A percentile compares a stretch with the other conserved stretches of the same genome.
These are phyloP conservation scores for Melikaiella ostensackeni DNA, from an alignment of 2,888 invertebrate species.

Conservation along the genomic window DNA sequence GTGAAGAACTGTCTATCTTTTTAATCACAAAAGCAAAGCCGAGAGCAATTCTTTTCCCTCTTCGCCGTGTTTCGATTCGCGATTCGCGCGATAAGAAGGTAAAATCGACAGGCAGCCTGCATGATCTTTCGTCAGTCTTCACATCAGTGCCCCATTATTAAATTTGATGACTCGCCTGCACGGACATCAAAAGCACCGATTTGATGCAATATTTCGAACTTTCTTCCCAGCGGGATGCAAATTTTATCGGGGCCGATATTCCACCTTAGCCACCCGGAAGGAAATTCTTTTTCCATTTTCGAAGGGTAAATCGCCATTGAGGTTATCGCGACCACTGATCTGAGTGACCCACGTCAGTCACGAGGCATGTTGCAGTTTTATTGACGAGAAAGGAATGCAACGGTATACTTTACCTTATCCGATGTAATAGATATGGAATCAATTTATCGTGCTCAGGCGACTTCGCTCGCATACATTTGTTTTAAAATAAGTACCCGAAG, in stretches of 20 bases:
- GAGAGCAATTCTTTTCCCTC: background rate
- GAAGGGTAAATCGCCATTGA: conserved; percentile 14
- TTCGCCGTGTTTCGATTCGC: conserved; percentile 44
- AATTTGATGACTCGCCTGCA: conserved; percentile 58
- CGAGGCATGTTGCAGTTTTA: conserved; percentile 35
- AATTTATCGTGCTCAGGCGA: conserved; percentile 34
- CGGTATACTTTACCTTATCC: conserved; percentile 39
- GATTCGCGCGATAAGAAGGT: conserved; percentile 44
- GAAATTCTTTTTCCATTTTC: conserved; percentile 31
- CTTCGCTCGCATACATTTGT: conserved; percentile 6
- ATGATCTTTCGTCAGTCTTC: conserved; percentile 45
- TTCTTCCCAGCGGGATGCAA: conserved; percentile 58
- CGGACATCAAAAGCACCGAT: conserved; percentile 31
- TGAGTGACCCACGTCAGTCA: conserved; percentile 38
- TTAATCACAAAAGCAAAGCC: background rate
- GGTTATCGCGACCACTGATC: conserved; percentile 35
- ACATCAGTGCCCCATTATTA: conserved; percentile 48
- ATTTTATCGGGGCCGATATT: conserved; percentile 46
- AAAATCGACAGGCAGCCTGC: conserved; percentile 11
- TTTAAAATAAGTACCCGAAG: background rate
- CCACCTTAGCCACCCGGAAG: conserved; percentile 32
- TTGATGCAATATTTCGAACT: conserved; percentile 44
- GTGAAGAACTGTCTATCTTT: background rate
- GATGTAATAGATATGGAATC: conserved; percentile 40
- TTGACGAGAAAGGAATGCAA: conserved; percentile 39